Evolutionary conservation across 1,140 invertebrate genomes (phyloP), one percentile per base, ranked within the genome.

Genomic region (Rhynchophorus ferrugineus): DNA sequence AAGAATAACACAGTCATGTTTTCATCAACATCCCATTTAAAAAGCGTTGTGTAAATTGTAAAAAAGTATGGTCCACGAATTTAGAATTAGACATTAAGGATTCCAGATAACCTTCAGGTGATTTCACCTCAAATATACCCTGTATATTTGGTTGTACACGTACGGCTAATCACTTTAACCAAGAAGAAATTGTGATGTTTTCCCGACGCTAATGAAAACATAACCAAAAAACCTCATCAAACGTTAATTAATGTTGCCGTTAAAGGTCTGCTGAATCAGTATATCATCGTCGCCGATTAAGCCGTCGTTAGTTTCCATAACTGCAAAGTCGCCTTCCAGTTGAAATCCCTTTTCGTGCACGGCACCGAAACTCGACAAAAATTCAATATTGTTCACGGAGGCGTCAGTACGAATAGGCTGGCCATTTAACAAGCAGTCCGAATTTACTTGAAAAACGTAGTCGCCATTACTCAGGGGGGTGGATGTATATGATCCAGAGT

Each of bases 401-500:
- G 34, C 22, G 14, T 62, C 62, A 9, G 56, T 58, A 13, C 64
- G 61, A 13, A 68, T 64, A 5, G 67, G 67, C 53, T 68, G 66
- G 3, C 66, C 66, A 42, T 69, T 69, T 19, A 69, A 54, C 29
- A 69, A 54, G 53, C 62, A 69, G 57, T 69, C 66, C 11, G 63
- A 49, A 35, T 60, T 61, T 17, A 59, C 64, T 59, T 76, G 79
- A 60, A 80, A 81, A 36, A 75, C 77, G 61, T 81, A 82, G 13
- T 67, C 72, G 39, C 73, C 73, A 53, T 73, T 70, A 0, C 67
- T 71, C 21, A 75, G 67, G 22, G 80, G 80, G 33, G 80, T 83
- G 2, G 78, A 80, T 39, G 80, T 80, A 68, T 81, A 79, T 0
- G 79, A 81, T 58, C 80, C 78, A 1, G 79, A 81, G 41, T 73